Evolutionary conservation across 2,797 vertebrate species (phyloP), one percentile per base, ranked within the genome.

Genomic region (Pseudochromis fuscus): DNA sequence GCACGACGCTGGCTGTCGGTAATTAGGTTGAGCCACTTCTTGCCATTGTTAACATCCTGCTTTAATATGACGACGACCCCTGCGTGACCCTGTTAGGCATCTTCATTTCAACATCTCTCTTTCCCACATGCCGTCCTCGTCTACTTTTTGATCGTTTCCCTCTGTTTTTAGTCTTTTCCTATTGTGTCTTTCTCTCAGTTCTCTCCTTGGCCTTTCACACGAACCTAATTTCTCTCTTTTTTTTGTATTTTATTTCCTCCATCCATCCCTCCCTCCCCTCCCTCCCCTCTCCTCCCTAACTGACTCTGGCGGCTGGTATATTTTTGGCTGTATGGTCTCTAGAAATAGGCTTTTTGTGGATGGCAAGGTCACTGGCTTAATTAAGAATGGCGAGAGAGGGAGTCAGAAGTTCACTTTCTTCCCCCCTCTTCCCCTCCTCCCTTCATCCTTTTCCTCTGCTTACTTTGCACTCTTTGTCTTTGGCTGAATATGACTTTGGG

Each of bases 11-110:
- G 67, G 23, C 77, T 73, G 81, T 78, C 86, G 40, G 89, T 93
- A 94, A 94, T 94, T 94, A 94, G 91, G 90, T 86, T 92, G 92
- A 92, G 91, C 87, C 88, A 84, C 90, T 91, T 85, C 84, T 88
- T 68, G 88, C 86, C 81, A 89, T 89, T 93, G 93, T 94, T 94
- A 93, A 93, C 92, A 91, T 88, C 80, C 81, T 83, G 83, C 84
- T 89, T 90, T 93, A 92, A 92, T 93, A 91, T 85, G 88, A 89
- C 85, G 84, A 85, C 72, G 81, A 75, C 80, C 89, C 87, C 82
- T 71, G 57, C 4, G 33, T 90, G 91, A 93, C 92, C 93, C 87
- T 85, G 74, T 66, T 33, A 57, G 72, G 81, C 48, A 7, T 84
- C 87, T 86, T 86, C 77, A 81, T 89, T 82, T 77, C 67, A 31